A percentile compares a stretch with the other conserved stretches of the same genome.
phyloP scores from a whole-genome alignment of 1,140 invertebrate genomes.

The Rhyacophila brunnea region DNA sequence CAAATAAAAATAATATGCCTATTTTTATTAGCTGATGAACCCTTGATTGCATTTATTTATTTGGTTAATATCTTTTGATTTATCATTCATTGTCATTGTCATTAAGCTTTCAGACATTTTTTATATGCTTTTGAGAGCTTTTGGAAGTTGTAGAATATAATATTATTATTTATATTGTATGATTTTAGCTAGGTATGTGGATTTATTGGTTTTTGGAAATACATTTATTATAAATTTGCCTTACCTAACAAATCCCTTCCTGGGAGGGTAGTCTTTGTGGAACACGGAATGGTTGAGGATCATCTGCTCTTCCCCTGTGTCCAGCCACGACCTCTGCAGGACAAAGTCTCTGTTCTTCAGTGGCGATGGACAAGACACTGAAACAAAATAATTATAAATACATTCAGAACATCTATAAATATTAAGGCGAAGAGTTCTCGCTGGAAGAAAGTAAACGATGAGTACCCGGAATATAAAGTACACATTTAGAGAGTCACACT shows the following conservation, averaged over 20 bases:
- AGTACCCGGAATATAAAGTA: too few species aligned
- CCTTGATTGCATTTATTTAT: too few species aligned
- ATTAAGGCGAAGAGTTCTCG: too few species aligned
- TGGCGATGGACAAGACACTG: slow-evolving; percentile 84
- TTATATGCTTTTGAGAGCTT: neutral
- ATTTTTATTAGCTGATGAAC: too few species aligned
- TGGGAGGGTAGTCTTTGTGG: slow-evolving; percentile 79
- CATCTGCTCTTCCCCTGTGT: slow-evolving; percentile 80
- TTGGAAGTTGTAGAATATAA: neutral
- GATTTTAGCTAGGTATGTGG: neutral
- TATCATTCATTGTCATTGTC: too few species aligned
- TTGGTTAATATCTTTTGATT: too few species aligned
- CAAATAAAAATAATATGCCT: too few species aligned
- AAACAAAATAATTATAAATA: slow-evolving; percentile 36
- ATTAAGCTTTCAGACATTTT: too few species aligned
- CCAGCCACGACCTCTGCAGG: slow-evolving; percentile 86
- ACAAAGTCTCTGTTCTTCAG: slow-evolving; percentile 90
- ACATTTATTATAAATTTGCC: neutral
- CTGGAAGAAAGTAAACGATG: too few species aligned
- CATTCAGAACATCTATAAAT: too few species aligned
- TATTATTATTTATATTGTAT: neutral
- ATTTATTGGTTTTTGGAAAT: too few species aligned
- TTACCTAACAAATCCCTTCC: slow-evolving; percentile 76
- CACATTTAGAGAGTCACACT: too few species aligned
- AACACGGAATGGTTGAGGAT: slow-evolving; percentile 89